Percentiles rank a stretch among this genome's conserved stretches.
Evolutionary conservation across 2,113 vertebrate species (phyloP).

Genomic region (Sorex araneus): DNA sequence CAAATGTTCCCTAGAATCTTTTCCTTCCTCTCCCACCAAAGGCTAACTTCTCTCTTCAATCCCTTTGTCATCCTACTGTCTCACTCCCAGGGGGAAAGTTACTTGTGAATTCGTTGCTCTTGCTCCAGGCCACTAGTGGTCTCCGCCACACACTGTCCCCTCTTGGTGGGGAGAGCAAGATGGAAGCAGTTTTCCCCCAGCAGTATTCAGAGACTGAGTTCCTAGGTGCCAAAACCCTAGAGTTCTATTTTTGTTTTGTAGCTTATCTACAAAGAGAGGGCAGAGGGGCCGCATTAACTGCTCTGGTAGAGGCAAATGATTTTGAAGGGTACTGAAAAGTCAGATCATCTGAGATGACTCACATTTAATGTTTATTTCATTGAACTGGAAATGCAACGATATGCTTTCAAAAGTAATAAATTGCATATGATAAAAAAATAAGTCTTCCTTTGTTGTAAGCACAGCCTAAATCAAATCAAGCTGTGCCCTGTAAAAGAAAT

Average conservation of each 20-base stretch:
- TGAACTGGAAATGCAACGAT: conserved; percentile 34
- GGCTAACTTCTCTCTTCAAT: conserved; percentile 25
- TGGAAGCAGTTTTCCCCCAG: not conserved
- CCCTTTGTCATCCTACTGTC: conserved; percentile 1
- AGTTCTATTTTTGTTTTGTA: conserved; percentile 29
- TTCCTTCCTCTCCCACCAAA: conserved; percentile 44
- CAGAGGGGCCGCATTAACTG: conserved; percentile 21
- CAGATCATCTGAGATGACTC: conserved; percentile 29
- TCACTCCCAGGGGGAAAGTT: conserved; percentile 19
- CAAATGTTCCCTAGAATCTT: conserved; percentile 4
- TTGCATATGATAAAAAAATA: not conserved
- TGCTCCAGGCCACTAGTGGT: not conserved
- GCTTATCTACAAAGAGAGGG: conserved; percentile 4
- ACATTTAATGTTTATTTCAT: conserved; percentile 68
- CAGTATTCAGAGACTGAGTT: not conserved
- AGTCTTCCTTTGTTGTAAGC: not conserved
- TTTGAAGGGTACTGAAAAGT: conserved; percentile 60
- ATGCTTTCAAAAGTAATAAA: conserved; percentile 44
- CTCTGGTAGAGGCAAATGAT: not conserved
- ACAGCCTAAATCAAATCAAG: conserved; percentile 59
- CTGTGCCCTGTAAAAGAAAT: not conserved
- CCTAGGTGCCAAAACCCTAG: not conserved
- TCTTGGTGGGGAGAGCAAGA: not conserved
- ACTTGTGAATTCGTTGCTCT: not conserved
- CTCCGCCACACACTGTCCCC: not conserved